Base-by-base conservation (phyloP, 2,797 vertebrate genomes). In the Onychomys leucogaster region DNA sequence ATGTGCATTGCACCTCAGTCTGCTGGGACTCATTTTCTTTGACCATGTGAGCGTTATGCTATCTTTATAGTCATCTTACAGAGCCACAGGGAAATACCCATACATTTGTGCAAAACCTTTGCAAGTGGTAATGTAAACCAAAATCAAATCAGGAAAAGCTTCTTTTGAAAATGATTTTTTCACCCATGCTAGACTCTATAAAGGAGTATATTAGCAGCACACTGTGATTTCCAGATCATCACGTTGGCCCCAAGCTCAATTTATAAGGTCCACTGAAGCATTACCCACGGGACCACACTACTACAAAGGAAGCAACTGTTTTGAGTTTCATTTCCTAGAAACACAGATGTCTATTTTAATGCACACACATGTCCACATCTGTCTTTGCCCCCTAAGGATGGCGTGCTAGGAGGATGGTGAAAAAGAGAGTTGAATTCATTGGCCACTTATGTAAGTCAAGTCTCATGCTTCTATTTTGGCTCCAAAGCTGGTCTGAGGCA, bases 251-350 rank as follows among this genome's bases (percentile, higher is more conserved):
- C 13, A 17, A 41, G 19, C 55, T 91, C 73, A 82, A 69, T 90
- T 91, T 73, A 37, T 78, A 37, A 80, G 49, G 21, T 76, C 90
- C 52, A 81, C 76, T 27, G 65, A 97, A 93, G 82, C 65, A 61
- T 94, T 89, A 90, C 93, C 77, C 61, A 19, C 6, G 49, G n/a
- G 76, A 65, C n/a, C 46, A 4, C 43, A 80, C 1, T 55, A 25
- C 71, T 82, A 55, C 69, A 93, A 73, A 95, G 89, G 78, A 94
- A 95, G 65, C 78, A 65, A 65, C 75, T 81, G 87, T 69, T 41
- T 77, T n/a, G 6, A 83, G 97, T 97, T 98, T 98, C 97, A 46
- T 97, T 97, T 97, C 96, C 93, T 96, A 94, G 96, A 97, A 96
- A 91, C 59, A 83, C 65, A 90, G 91, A 77, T 95, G 89, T 94